Base-by-base conservation (phyloP, 37 sponge, comb jelly and placozoan species). In the Spongilla lacustris region DNA sequence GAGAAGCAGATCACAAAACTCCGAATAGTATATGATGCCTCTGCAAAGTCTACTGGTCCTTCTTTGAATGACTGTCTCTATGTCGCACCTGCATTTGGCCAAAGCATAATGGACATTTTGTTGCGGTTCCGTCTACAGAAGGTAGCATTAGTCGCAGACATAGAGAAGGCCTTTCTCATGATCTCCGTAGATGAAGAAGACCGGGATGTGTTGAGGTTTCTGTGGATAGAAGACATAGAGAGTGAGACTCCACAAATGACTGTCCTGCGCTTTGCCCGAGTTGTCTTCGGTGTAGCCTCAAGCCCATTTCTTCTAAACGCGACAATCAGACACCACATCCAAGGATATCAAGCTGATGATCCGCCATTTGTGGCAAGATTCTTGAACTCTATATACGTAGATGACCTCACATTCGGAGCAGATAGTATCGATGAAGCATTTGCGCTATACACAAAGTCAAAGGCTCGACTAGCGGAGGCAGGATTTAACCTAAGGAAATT, bases 211-310 rank as follows among this genome's bases (percentile, higher is more conserved):
- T 46, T 73, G 30, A 36, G 83, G 26, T 83, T 83, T 22, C 83
- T 83, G 25, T 83, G 74, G 83, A 22, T 83, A 11, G 78, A 88
- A 34, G 73, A 83, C 70, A 68, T 88, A 17, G 41, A 27, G n/a
- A 4, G 41, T 36, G 38, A 77, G 31, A 66, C 82, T 4, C 71
- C 66, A 21, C 27, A 68, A 14, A 49, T 77, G 0, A 17, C 11
- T 34, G 17, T n/a, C 19, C 33, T 84, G 38, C 29, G 77, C 26
- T 84, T 88, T 37, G 66, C 88, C 11, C 25, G 83, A 17, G 89
- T 88, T 10, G 83, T 88, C 30, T 88, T 88, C 75, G 89, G 89
- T 32, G 89, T 88, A 32, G 82, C 78, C 11, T 88, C 83, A 23
- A 88, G 89, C 46, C 89, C 83, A 4, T 88, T 82, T 31, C 58